phyloP scores from a whole-genome alignment of 2,888 invertebrate species.

The Dicyrtomina minuta region DNA sequence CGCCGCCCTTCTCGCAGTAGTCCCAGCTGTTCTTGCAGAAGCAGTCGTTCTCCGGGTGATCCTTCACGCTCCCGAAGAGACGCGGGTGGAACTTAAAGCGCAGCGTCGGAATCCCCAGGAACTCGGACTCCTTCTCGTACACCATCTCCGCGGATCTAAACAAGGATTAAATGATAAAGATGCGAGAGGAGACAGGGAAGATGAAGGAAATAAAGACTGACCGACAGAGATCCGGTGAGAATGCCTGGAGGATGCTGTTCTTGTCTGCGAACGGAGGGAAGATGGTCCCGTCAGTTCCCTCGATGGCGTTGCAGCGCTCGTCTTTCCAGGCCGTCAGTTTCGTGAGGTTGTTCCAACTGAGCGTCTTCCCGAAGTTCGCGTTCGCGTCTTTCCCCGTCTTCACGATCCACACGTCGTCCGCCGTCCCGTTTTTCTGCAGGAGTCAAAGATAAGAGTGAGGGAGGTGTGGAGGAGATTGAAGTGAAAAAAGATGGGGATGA shows the following conservation, averaged over 20 bases:
- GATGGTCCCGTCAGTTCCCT: conserved; percentile 71
- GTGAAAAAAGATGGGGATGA: no score
- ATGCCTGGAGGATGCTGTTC: conserved; percentile 65
- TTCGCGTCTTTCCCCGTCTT: conserved; percentile 40
- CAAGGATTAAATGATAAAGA: no score
- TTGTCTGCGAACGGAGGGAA: conserved; percentile 70
- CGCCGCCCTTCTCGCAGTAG: conserved; percentile 44
- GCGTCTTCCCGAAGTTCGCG: conserved; percentile 41
- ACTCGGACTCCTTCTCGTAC: conserved; percentile 64
- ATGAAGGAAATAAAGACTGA: neutral
- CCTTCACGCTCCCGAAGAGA: conserved; percentile 68
- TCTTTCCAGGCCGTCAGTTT: conserved; percentile 43
- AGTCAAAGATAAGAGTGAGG: no score
- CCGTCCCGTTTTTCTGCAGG: conserved; percentile 50
- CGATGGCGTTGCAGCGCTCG: conserved; percentile 41
- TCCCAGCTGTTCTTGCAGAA: conserved; percentile 59
- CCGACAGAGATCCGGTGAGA: conserved; percentile 52
- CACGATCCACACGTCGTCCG: conserved; percentile 47
- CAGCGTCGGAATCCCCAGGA: conserved; percentile 69
- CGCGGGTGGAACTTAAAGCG: conserved; percentile 64
- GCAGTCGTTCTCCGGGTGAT: conserved; percentile 62
- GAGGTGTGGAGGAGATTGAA: neutral
- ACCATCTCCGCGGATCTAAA: conserved; percentile 63
- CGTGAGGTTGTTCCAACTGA: conserved; percentile 42
- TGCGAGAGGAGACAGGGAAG: no score